Percentiles rank a stretch among this genome's conserved stretches.
Evolutionary conservation across 2,797 vertebrate genomes (phyloP).

Genomic region (Neomorphus geoffroyi): DNA sequence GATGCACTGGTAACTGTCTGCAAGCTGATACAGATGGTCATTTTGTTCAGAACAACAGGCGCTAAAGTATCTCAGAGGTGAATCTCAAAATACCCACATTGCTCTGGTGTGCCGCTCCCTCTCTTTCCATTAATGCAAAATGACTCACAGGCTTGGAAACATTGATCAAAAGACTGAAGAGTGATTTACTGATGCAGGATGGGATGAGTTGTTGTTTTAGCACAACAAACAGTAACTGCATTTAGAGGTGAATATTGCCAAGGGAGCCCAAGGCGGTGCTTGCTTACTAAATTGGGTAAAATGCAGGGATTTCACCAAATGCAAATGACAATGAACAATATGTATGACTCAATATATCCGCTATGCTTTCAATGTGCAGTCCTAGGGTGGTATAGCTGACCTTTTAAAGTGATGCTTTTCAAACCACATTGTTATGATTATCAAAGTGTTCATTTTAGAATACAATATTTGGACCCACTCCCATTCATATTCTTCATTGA

Average conservation of each 20-base stretch:
- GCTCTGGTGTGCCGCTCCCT: background rate
- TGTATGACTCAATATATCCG: conserved; percentile 81
- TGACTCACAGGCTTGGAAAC: conserved; percentile 33
- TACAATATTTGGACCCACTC: conserved; percentile 46
- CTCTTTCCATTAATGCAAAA: conserved; percentile 4
- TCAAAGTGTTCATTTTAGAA: conserved; percentile 56
- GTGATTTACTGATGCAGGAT: conserved; percentile 23
- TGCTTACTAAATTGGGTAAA: conserved; percentile 74
- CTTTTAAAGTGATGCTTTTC: conserved; percentile 76
- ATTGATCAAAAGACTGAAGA: conserved; percentile 31
- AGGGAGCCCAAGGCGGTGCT: conserved; percentile 61
- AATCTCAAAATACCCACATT: background rate
- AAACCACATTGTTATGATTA: conserved; percentile 78
- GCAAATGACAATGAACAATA: conserved; percentile 82
- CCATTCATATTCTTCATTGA: background rate
- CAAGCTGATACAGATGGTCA: background rate
- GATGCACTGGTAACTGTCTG: background rate
- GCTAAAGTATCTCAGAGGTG: conserved; percentile 11
- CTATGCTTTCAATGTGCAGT: conserved; percentile 73
- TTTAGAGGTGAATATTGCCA: conserved; percentile 44
- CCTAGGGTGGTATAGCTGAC: conserved; percentile 70
- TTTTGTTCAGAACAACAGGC: background rate
- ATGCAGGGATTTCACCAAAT: conserved; percentile 83
- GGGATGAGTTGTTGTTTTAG: conserved; percentile 40
- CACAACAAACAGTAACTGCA: conserved; percentile 17